Conservation (phyloP, 2,888 invertebrate genomes). For the Synergus laeviventris region DNA sequence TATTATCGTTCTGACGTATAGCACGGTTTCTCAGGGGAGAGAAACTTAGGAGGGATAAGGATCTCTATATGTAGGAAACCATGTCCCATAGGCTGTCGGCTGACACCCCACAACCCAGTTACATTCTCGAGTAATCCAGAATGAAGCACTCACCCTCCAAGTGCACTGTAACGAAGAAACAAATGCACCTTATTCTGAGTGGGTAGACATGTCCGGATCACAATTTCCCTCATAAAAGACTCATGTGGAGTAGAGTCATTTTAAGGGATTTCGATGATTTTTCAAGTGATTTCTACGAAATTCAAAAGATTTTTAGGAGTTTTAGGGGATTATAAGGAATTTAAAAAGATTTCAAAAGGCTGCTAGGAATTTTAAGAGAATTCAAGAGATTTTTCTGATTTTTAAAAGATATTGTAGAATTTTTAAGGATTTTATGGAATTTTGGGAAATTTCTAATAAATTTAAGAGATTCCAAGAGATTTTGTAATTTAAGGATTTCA, state of each 20-base stretch:
- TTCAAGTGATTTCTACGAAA: no score
- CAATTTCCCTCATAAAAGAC: neutral
- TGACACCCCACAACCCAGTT: slow-evolving; percentile 21
- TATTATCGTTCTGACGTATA: slow-evolving; percentile 37
- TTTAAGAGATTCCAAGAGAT: no score
- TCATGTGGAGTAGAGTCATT: neutral
- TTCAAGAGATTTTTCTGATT: no score
- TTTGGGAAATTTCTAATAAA: no score
- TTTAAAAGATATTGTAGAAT: no score
- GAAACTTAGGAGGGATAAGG: slow-evolving; percentile 34
- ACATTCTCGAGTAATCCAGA: neutral
- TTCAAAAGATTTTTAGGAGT: no score
- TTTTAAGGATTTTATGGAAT: no score
- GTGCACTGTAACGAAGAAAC: neutral
- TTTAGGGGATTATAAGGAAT: no score
- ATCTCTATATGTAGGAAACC: slow-evolving; percentile 8
- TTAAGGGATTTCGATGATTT: no score
- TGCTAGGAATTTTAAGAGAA: no score
- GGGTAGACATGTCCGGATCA: neutral
- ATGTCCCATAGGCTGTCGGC: slow-evolving; percentile 12
- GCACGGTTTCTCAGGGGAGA: neutral
- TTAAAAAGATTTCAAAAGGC: no score
- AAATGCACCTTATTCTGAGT: neutral
- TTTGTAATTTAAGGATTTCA: no score
- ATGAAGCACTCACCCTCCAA: slow-evolving; percentile 2